A percentile compares a stretch with the other conserved stretches of the same genome.
These are phyloP conservation scores for Tigriopus japonicus DNA, from an alignment of 1,140 invertebrate genomes.

Conservation along the genomic window DNA sequence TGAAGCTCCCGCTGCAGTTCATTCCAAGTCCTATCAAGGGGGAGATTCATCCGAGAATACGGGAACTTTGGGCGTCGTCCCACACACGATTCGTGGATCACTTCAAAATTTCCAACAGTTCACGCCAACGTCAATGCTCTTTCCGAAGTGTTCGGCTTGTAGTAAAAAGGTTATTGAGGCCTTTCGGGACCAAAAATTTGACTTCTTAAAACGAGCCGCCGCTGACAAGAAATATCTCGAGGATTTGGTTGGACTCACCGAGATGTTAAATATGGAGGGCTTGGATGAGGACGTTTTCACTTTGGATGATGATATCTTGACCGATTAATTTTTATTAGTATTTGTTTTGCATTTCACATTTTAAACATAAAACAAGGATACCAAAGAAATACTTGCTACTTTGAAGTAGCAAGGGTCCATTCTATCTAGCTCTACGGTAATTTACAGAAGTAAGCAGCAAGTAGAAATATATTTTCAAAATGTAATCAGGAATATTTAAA, in stretches of 20 bases:
- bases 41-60: conserved; percentile 6
- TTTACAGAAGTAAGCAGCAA: no score
- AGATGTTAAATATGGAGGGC: neutral
- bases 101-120: conserved; percentile 57
- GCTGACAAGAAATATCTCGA: neutral
- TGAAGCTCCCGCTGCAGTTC: conserved; percentile 1
- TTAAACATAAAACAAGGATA: no score
- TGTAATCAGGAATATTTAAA: no score
- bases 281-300: neutral
- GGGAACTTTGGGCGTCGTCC: conserved; percentile 55
- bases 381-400: no score
- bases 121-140: conserved; percentile 57
- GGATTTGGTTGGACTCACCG: conserved; percentile 5
- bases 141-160: conserved; percentile 80
- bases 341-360: no score
- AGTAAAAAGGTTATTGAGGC: conserved; percentile 33
- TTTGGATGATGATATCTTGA: neutral
- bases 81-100: conserved; percentile 85
- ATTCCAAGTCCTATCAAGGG: neutral
- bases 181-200: conserved; percentile 18
- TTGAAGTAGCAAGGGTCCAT: no score
- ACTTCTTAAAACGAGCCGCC: neutral
- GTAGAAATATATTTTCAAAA: no score
- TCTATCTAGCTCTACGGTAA: no score
- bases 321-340: no score